Evolutionary conservation across 2,888 invertebrate species (phyloP), one percentile per base, ranked within the genome.

Genomic region (Phymatocera aterrima): DNA sequence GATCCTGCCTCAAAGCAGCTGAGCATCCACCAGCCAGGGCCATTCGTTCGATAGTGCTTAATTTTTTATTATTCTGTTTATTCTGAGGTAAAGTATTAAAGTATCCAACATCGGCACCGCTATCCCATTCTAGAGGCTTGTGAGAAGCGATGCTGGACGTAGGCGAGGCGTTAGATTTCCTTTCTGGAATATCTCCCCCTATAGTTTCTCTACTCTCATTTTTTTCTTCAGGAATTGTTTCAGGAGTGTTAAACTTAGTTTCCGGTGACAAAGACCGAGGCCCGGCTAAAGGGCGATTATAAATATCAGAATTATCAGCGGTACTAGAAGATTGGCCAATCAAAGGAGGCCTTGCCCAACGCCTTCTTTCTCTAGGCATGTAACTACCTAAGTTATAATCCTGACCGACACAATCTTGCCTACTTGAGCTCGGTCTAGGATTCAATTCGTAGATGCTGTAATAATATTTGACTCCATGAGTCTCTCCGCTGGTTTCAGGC

Each of bases 51-150:
- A 94, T 90, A 2, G 94, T 94, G 83, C 94, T 94, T 18, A 94
- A 88, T 31, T 91, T 91, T 81, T 93, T 93, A 34, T 92, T 91
- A 18, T 92, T 92, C 85, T 92, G 92, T 65, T 88, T 88, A 12
- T 79, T 84, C 10, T 80, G 82, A 1, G 85, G 83, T 12, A 82
- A 61, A 82, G 93, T 92, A 83, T 94, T 93, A 40, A 91, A 93
- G 89, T 97, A 97, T 0, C 97, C 97, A 61, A 97, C 96, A 91
- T 97, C 97, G 0, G 96, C 97, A 31, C 96, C 94, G 48, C 96
- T 96, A 88, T 97, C 97, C 97, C 97, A 97, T 91, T 97, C 97
- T 1, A 97, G 91, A 81, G 95, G 95, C 75, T 94, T 93, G 85
- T 94, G 94, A 0, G 95, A 95, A 74, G 95, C 94, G 0, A 95